These are phyloP conservation scores for Mungos mungo DNA, from an alignment of 2,113 vertebrate species.

Conservation along the genomic window DNA sequence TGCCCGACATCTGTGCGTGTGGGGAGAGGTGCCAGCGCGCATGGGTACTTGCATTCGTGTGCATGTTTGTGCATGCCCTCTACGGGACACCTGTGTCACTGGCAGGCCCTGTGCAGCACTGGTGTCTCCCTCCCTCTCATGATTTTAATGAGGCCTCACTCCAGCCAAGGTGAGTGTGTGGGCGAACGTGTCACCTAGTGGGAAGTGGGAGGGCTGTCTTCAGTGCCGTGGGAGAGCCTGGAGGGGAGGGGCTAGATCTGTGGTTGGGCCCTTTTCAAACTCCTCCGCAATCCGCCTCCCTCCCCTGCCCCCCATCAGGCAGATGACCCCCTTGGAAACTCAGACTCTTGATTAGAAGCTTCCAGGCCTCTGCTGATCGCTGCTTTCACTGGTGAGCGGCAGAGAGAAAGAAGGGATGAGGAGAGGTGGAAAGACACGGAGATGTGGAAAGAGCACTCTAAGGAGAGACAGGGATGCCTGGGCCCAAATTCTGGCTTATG, in stretches of 20 bases:
- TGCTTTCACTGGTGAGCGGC: background rate
- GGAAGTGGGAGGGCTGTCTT: background rate
- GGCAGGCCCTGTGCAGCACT: background rate
- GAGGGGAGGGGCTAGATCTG: background rate
- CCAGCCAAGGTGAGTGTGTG: background rate
- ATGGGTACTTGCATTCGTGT: fast-evolving
- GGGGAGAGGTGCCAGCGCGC: background rate
- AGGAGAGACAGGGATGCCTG: background rate
- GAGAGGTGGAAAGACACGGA: background rate
- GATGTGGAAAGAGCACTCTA: background rate
- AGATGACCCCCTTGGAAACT: background rate
- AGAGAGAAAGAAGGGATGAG: background rate
- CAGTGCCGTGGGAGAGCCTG: too few relatives aligned
- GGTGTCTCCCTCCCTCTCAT: too few relatives aligned
- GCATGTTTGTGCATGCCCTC: background rate
- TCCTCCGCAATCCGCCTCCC: background rate
- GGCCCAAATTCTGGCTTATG: background rate
- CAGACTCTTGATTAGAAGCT: background rate
- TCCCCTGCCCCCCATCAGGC: background rate
- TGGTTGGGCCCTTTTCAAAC: background rate
- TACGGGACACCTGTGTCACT: background rate
- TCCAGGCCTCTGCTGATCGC: background rate
- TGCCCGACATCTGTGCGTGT: fast-evolving
- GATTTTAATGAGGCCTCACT: background rate
- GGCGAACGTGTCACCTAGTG: background rate